Conservation (phyloP, 2,797 vertebrate genomes). For the Fringilla coelebs region DNA sequence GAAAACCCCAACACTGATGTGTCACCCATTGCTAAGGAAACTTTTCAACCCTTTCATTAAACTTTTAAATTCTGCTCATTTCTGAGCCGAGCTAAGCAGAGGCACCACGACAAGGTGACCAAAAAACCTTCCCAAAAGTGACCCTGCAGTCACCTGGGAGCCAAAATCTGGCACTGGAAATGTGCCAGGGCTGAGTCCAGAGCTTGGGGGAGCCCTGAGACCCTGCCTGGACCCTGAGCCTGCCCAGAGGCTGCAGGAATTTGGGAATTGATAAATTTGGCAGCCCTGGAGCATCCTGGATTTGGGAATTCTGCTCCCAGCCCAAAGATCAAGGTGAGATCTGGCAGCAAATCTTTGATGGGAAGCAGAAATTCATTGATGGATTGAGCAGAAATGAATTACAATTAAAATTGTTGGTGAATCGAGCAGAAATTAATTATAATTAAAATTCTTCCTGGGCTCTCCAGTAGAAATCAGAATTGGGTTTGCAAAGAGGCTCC, state of each 20-base stretch:
- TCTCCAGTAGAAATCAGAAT: neutral
- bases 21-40: neutral
- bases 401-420: neutral
- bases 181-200: too few species aligned
- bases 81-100: neutral
- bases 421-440: neutral
- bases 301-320: neutral
- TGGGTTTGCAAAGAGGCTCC: neutral
- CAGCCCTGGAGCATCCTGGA: neutral
- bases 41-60: too few species aligned
- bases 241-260: too few species aligned
- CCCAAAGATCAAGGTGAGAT: fast-evolving
- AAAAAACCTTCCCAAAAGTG: too few species aligned
- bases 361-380: neutral
- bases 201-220: too few species aligned
- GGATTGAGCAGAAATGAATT: neutral
- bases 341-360: neutral
- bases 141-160: too few species aligned
- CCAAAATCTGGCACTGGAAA: too few species aligned
- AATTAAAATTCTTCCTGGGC: neutral
- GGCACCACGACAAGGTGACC: neutral
- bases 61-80: fast-evolving
- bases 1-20: neutral
- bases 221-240: too few species aligned
- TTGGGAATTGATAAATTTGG: neutral